These are phyloP conservation scores for Etia nguti DNA, from an alignment of 2,113 vertebrate genomes.

Conservation along the genomic window DNA sequence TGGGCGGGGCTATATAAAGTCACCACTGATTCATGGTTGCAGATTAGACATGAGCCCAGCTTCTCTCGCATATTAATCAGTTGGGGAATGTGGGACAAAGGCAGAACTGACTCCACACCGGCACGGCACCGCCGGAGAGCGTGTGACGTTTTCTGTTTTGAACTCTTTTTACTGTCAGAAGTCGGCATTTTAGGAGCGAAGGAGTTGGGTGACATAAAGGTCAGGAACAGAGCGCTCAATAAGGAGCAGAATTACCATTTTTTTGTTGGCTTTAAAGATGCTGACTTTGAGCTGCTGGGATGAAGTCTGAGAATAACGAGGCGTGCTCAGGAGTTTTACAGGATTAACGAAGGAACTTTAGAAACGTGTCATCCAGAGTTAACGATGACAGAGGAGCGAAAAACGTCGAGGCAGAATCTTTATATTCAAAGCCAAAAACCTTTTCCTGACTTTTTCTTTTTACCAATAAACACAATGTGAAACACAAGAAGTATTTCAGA, in stretches of 20 bases:
- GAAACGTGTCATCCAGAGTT: not conserved
- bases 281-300: not conserved
- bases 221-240: not conserved
- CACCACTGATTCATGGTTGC: not conserved
- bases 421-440: not conserved
- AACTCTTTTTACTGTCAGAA: not conserved
- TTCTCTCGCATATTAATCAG: not conserved
- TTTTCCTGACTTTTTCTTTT: not conserved
- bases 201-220: not conserved
- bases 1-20: not conserved
- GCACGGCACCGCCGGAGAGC: fast-evolving
- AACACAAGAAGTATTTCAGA: not conserved
- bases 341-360: not conserved
- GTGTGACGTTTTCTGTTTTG: fast-evolving
- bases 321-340: not conserved
- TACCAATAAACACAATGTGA: not conserved
- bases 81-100: not conserved
- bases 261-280: not conserved
- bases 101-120: not conserved
- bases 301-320: not conserved
- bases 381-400: not conserved
- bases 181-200: fast-evolving
- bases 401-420: fast-evolving
- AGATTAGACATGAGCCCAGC: not conserved
- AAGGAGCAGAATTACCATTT: not conserved